Base-by-base conservation (phyloP, 1,140 invertebrate species). In the Xylocopa sonorina region DNA sequence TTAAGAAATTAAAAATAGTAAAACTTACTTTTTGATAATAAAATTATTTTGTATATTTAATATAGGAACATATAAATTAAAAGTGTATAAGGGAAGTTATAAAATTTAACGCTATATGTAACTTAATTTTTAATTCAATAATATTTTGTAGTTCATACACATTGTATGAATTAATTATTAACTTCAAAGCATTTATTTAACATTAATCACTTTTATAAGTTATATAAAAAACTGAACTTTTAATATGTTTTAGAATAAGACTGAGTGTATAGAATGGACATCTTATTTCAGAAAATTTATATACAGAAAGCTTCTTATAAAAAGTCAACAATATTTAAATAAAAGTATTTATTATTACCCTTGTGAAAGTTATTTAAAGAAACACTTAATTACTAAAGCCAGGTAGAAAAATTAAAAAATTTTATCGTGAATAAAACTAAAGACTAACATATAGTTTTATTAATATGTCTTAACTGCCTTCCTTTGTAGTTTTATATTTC, bases 11-110 rank as follows among this genome's bases (percentile, higher is more conserved):
- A 60, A 67, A 24, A 21, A 66, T 29, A 43, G 38, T 43, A 71
- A 43, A 76, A 51, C 27, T 32, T 38, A 60, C 32, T 72, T 58
- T 38, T 38, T 48, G 66, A 67, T 38, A 76, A 73, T 73, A 58
- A 69, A 41, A n/a, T 41, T 55, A 74, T 60, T 51, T 67, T 67
- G 50, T 14, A 72, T 46, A 67, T 62, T 68, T 48, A n/a, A 43
- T 69, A 51, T n/a, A 77, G 72, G 53, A 16, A 41, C 60, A 83
- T 48, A n/a, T n/a, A n/a, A 68, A 68, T 3, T 34, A 50, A 10
- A 34, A 67, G 9, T 16, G n/a, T n/a, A 10, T 1, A 34, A 50
- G 21, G 7, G 34, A 34, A 51, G 21, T 43, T 64, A 32, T 78
- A 27, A 46, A 53, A 64, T 41, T 4, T 18, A 24, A 51, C 55